phyloP scores from a whole-genome alignment of 1,140 invertebrate species.

The Anagrus nilaparvatae region DNA sequence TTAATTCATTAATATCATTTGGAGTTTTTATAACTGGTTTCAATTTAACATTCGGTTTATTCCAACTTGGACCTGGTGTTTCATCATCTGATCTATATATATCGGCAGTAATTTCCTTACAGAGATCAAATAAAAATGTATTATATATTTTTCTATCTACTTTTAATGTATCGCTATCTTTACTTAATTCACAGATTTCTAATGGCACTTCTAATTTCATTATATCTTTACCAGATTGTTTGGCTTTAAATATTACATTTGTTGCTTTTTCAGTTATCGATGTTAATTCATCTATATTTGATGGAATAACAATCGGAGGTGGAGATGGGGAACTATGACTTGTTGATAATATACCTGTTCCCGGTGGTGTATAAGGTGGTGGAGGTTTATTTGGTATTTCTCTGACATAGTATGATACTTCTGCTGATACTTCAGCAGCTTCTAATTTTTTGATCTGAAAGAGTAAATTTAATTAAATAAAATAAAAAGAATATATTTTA shows the following conservation, averaged over 20 bases:
- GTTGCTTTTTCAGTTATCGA: conserved; percentile 39
- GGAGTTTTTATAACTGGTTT: conserved; percentile 36
- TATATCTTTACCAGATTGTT: conserved; percentile 34
- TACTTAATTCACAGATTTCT: conserved; percentile 33
- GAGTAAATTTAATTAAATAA: conserved; percentile 7
- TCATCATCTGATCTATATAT: conserved; percentile 40
- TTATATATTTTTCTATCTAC: conserved; percentile 38
- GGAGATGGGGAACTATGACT: conserved; percentile 27
- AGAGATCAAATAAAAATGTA: conserved; percentile 54
- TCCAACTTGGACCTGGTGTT: conserved; percentile 45
- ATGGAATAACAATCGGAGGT: conserved; percentile 37
- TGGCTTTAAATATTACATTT: conserved; percentile 37
- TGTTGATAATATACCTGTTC: conserved; percentile 23
- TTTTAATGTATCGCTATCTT: conserved; percentile 28
- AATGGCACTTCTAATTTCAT: conserved; percentile 31
- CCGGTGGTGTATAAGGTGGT: conserved; percentile 57
- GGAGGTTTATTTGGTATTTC: conserved; percentile 65
- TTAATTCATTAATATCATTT: conserved; percentile 35
- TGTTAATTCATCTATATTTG: conserved; percentile 39
- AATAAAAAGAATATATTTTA: conserved; percentile 1
- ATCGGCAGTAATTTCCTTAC: conserved; percentile 50
- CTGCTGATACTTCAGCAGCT: conserved; percentile 46
- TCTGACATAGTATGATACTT: conserved; percentile 48
- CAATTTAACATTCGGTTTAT: conserved; percentile 37
- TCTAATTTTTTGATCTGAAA: conserved; percentile 49